A percentile compares a stretch with the other conserved stretches of the same genome.
Evolutionary conservation across 2,797 vertebrate genomes (phyloP).

Genomic region (Syngnathus acus): DNA sequence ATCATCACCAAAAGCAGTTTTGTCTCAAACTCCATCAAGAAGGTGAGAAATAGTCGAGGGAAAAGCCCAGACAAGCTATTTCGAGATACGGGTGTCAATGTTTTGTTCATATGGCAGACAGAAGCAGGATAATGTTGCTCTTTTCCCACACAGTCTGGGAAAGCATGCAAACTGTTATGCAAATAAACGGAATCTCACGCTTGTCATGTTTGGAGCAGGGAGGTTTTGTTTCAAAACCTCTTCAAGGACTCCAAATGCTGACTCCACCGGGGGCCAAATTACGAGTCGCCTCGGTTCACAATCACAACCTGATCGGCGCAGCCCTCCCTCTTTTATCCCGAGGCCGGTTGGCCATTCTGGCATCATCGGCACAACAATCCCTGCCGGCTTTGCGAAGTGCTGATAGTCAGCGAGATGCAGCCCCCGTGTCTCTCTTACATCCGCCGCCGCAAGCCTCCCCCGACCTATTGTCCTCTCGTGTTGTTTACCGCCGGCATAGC

Average conservation of each 20-base stretch:
- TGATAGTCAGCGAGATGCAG: slow-evolving; percentile 59
- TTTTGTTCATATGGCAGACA: slow-evolving; percentile 33
- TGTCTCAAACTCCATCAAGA: neutral
- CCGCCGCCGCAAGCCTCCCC: slow-evolving; percentile 6
- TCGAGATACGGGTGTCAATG: slow-evolving; percentile 24
- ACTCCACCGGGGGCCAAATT: slow-evolving; percentile 23
- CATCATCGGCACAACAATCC: slow-evolving; percentile 50
- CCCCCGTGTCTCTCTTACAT: slow-evolving; percentile 15
- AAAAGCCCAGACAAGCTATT: slow-evolving; percentile 9
- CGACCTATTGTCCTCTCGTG: slow-evolving; percentile 44
- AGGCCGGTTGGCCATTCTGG: slow-evolving; percentile 43
- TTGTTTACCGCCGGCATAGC: slow-evolving; percentile 51
- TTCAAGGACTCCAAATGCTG: slow-evolving; percentile 19
- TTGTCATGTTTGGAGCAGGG: neutral
- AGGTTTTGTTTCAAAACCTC: neutral
- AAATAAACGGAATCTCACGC: neutral
- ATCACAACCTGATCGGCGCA: slow-evolving; percentile 32
- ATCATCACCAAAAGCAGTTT: neutral
- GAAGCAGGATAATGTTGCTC: slow-evolving; percentile 28
- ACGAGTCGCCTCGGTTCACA: slow-evolving; percentile 34
- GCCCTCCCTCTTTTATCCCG: slow-evolving; percentile 17
- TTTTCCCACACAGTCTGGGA: neutral
- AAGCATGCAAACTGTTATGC: slow-evolving; percentile 2
- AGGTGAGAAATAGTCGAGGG: slow-evolving; percentile 23
- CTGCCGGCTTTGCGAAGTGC: slow-evolving; percentile 60